Percentiles rank a stretch among this genome's conserved stretches.
Conservation (phyloP, 2,113 vertebrate genomes). For the Corythornis madagascariensis region DNA sequence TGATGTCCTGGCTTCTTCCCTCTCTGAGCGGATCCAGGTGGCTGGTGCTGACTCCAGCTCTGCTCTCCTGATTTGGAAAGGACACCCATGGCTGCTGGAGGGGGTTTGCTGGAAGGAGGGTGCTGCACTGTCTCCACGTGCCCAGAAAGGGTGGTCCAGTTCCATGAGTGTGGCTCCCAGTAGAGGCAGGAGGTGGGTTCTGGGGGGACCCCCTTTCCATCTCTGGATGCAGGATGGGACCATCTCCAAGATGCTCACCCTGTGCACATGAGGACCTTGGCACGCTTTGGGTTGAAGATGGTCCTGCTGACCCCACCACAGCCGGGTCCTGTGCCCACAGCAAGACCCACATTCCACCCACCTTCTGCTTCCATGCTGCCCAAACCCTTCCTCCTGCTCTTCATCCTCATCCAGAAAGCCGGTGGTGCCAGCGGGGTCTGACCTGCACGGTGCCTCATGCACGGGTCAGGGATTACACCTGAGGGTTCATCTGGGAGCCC, state of each 20-base stretch:
- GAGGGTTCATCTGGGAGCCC: too few relatives aligned
- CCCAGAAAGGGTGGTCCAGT: accelerated
- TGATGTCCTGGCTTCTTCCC: accelerated
- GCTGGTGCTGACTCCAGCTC: neutral
- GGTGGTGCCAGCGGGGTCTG: accelerated
- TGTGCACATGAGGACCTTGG: neutral
- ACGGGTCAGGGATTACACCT: accelerated
- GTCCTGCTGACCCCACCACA: accelerated
- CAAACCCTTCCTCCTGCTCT: neutral
- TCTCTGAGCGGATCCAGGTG: accelerated
- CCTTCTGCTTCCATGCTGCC: neutral
- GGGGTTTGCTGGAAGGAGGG: neutral
- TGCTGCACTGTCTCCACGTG: accelerated
- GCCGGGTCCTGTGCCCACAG: accelerated
- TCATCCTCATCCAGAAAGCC: accelerated
- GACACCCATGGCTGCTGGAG: neutral
- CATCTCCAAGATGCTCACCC: accelerated
- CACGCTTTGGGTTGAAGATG: neutral
- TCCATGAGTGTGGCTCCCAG: accelerated
- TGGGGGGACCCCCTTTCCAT: too few relatives aligned
- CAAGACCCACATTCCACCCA: accelerated
- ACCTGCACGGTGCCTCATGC: accelerated
- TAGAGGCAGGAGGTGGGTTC: neutral
- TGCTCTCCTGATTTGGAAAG: accelerated
- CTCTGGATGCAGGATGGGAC: neutral